Evolutionary conservation across 1,140 invertebrate species (phyloP).

Genomic region (Tetramorium parvispinum): DNA sequence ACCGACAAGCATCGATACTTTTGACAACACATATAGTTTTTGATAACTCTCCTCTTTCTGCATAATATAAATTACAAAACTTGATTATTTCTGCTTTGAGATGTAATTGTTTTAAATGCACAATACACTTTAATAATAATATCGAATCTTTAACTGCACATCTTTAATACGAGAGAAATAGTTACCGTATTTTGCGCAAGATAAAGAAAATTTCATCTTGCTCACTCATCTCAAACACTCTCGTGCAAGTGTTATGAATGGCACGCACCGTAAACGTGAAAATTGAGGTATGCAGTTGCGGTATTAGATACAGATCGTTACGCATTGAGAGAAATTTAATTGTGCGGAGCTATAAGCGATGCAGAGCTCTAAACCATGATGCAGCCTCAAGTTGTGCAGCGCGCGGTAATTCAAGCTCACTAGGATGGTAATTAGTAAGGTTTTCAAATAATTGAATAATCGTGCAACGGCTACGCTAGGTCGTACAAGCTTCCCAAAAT

Average conservation of each 20-base stretch:
- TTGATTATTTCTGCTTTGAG: constrained; percentile 2
- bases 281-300: neutral
- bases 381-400: neutral
- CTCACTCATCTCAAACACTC: neutral
- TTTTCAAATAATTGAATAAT: constrained; percentile 26
- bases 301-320: constrained; percentile 12
- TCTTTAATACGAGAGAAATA: neutral
- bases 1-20: neutral
- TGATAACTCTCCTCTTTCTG: neutral
- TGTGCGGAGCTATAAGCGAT: neutral
- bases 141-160: neutral
- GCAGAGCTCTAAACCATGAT: neutral
- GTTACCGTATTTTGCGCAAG: neutral
- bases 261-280: neutral
- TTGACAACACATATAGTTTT: neutral
- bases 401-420: neutral
- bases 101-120: neutral
- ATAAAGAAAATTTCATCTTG: neutral
- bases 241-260: neutral
- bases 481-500: neutral
- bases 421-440: neutral
- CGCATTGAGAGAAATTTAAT: constrained; percentile 25
- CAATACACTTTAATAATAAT: neutral
- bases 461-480: neutral
- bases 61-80: constrained; percentile 4